Evolutionary conservation across 2,797 vertebrate species (phyloP), one percentile per base, ranked within the genome.

Genomic region (Poeciliopsis paucimaculata): DNA sequence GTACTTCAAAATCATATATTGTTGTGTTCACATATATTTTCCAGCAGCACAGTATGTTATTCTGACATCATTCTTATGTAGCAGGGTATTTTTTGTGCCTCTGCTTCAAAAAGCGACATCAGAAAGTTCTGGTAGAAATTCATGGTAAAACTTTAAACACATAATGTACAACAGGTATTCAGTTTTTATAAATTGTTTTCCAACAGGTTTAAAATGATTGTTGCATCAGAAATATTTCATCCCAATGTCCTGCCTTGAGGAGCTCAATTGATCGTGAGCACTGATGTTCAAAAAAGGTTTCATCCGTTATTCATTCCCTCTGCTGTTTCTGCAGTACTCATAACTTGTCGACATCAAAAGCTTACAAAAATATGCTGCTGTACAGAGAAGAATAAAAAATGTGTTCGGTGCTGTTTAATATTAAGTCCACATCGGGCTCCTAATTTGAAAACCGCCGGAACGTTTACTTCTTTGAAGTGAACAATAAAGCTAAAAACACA

Each of bases 291-390:
- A 73, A 87, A 79, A 75, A 84, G 43, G 71, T 72, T 82, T 28
- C 73, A 88, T 87, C 45, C 49, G 89, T 89, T 84, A 89, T 87
- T 88, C 36, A 88, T 87, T 46, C 72, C 72, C 55, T 77, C 41
- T 80, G 64, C 74, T 51, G 41, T 86, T 84, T 90, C 45, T n/a
- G 51, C 76, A 75, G 34, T 72, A 68, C 68, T 73, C 28, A 18
- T 55, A 53, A 73, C 60, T 77, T 73, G 13, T 62, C 46, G 39
- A 79, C 75, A 84, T 83, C 85, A 87, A 76, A 83, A 77, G 57
- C 86, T 85, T 79, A 28, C 28, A 82, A 23, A 39, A 82, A 51
- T 34, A 53, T 46, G 8, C 2, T 41, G 10, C 45, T 64, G 13
- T 64, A 46, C 64, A 34, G 45, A 34, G 60, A 36, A 51, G 13